Evolutionary conservation across 2,797 vertebrate species (phyloP), one percentile per base, ranked within the genome.

Genomic region (Liparis tanakae): DNA sequence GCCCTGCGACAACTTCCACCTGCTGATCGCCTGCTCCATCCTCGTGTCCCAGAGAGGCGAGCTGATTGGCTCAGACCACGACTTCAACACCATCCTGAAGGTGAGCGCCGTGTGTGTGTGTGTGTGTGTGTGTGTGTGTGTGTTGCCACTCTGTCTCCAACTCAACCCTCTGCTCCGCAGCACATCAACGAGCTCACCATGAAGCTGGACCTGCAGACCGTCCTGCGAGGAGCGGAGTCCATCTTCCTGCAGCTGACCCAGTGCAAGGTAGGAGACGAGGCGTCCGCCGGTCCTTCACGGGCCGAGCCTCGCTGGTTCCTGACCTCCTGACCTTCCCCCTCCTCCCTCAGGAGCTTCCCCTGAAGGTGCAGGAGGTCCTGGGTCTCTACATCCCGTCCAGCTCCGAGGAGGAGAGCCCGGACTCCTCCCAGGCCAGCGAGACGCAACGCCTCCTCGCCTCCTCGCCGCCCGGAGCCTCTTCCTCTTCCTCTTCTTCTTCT

Each of bases 1-100:
- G 12, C 97, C 96, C 0, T 96, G 96, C 43, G 93, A 95, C n/a
- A 97, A 95, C 86, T 95, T 97, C 66, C 97, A 98, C 88, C 94
- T 98, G 70, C 89, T 98, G 69, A 94, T 98, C 70, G 96, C 95
- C 84, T 96, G 96, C 5, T 95, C 95, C 0, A 97, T 98, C 82
- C 93, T 98, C 39, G 89, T 96, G 87, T 95, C 95, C 14, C 97
- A 98, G 87, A 88, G 96, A 22, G 95, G 94, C 57, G 94, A 96
- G 41, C 93, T 98, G 73, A 98, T 97, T 72, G 94, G 95, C 51
- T 97, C 96, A 0, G 91, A 97, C 82, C 96, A 97, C 2, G 96
- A 97, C 87, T 97, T 97, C 76, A 98, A 96, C 68, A 96, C 97
- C 14, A 98, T 98, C 65, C 94, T 98, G n/a, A 98, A 98, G 92